phyloP scores from a whole-genome alignment of 2,113 vertebrate species.

The Carassius gibelio region DNA sequence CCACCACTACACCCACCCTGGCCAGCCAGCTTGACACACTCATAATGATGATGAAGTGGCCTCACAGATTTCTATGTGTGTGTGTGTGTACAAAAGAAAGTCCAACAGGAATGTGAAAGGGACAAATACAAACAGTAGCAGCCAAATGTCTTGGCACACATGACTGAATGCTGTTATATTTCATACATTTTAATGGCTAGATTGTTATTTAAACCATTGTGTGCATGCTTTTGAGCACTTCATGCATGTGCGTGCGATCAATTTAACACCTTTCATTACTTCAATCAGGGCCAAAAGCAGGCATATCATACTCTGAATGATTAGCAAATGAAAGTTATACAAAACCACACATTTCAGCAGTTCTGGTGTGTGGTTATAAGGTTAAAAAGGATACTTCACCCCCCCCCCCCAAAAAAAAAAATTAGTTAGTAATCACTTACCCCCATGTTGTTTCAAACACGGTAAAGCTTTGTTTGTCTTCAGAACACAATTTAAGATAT shows the following conservation, averaged over 20 bases:
- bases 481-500: too few species aligned
- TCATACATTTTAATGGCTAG: background rate
- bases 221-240: background rate
- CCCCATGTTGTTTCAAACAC: too few species aligned
- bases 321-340: background rate
- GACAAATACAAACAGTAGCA: background rate
- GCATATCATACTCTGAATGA: background rate
- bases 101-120: background rate
- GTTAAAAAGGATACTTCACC: too few species aligned
- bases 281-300: background rate
- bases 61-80: background rate
- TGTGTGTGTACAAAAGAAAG: background rate
- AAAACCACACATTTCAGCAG: background rate
- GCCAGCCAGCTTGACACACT: slow-evolving; percentile 27
- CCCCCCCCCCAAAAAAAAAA: too few species aligned
- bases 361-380: background rate
- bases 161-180: background rate
- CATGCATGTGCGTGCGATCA: background rate
- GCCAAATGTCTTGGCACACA: background rate
- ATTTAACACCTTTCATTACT: slow-evolving; percentile 5
- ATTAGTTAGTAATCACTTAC: too few species aligned
- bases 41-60: slow-evolving; percentile 40
- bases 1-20: slow-evolving; percentile 9
- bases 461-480: too few species aligned
- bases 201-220: background rate